phyloP scores from a whole-genome alignment of 2,888 invertebrate genomes.

The Epinotia brunnichana region DNA sequence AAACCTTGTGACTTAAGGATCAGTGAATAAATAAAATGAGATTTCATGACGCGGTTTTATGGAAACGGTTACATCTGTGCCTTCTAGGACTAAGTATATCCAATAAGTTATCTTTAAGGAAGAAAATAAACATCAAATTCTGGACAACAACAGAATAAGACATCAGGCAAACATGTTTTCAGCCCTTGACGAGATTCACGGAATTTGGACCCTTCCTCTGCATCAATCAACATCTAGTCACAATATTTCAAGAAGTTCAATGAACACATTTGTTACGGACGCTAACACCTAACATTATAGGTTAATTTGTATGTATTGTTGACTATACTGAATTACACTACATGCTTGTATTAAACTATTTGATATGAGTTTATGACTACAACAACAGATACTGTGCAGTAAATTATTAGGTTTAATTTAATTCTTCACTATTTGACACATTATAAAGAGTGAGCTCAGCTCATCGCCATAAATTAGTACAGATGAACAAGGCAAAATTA shows the following conservation, averaged over 20 bases:
- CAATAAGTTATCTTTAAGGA: background rate
- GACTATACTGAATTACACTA: background rate
- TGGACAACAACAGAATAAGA: background rate
- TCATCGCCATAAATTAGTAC: background rate
- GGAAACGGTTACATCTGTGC: constrained; percentile 13
- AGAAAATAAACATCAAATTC: background rate
- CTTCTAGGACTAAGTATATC: background rate
- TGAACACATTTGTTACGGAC: background rate
- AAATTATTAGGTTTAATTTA: background rate
- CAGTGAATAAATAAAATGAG: constrained; percentile 53
- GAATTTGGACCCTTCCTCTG: constrained; percentile 1
- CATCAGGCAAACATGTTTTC: background rate
- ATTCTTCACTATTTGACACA: background rate
- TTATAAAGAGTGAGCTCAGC: background rate
- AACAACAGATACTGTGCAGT: background rate
- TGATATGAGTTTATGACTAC: background rate
- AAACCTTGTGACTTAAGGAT: constrained; percentile 49
- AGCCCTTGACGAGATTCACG: background rate
- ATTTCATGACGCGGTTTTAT: constrained; percentile 17
- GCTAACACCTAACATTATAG: constrained; percentile 5
- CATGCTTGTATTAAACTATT: background rate
- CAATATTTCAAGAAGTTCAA: background rate
- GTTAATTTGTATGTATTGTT: background rate
- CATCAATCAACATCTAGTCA: background rate
- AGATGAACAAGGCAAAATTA: too few species aligned